A percentile compares a stretch with the other conserved stretches of the same genome.
phyloP scores from a whole-genome alignment of 2,113 vertebrate genomes.

The Gopherus flavomarginatus region DNA sequence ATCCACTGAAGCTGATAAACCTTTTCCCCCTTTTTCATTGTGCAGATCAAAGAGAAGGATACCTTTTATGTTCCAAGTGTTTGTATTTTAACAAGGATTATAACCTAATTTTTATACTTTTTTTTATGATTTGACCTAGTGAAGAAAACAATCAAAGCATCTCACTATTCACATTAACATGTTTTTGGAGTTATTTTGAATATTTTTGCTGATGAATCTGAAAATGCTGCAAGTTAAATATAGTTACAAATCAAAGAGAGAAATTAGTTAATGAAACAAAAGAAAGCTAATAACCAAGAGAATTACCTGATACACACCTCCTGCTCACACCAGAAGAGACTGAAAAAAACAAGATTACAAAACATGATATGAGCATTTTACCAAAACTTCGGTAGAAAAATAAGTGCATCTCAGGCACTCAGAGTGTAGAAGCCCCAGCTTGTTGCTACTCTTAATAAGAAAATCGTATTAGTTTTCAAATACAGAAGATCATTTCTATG shows the following conservation, averaged over 20 bases:
- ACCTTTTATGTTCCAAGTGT: slow-evolving; percentile 54
- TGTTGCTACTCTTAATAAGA: background rate
- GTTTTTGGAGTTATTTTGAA: slow-evolving; percentile 42
- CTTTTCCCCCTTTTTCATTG: slow-evolving; percentile 21
- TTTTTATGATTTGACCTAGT: slow-evolving; percentile 46
- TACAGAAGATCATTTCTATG: background rate
- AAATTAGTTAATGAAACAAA: slow-evolving; percentile 47
- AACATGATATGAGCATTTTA: background rate
- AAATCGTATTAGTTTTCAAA: background rate
- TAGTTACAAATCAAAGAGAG: slow-evolving; percentile 59
- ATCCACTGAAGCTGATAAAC: slow-evolving; percentile 56
- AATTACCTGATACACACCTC: background rate
- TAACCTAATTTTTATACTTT: slow-evolving; percentile 38
- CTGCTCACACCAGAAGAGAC: background rate
- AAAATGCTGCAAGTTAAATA: slow-evolving; percentile 58
- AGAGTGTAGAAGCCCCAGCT: background rate
- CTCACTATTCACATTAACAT: slow-evolving; percentile 48
- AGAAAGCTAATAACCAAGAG: slow-evolving; percentile 28
- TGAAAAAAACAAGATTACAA: background rate
- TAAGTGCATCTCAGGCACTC: background rate
- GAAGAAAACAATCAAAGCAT: slow-evolving; percentile 49
- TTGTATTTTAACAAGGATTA: slow-evolving; percentile 48
- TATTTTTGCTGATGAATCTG: slow-evolving; percentile 66
- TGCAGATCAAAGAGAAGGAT: slow-evolving; percentile 69
- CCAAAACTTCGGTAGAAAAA: background rate